Base-by-base conservation (phyloP, 1,140 invertebrate genomes). In the Homarus americanus region DNA sequence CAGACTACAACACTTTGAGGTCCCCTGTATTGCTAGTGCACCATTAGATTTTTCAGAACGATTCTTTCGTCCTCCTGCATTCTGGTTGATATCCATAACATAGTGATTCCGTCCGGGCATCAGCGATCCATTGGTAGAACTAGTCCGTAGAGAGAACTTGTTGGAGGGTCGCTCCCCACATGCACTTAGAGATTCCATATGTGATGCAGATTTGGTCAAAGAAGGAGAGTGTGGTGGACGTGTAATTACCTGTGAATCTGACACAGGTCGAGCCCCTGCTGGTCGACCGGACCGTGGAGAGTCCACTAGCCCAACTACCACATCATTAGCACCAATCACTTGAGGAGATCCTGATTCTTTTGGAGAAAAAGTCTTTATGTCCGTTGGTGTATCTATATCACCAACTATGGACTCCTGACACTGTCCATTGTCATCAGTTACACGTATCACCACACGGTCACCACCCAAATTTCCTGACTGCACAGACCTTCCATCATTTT, bases 51-150 rank as follows among this genome's bases (percentile, higher is more conserved):
- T 92, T 78, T 93, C 92, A 41, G 87, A 85, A 24, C 87, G 84
- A 69, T 92, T 92, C 83, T 92, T 92, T 75, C 91, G 58, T 24
- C 87, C 84, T 32, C 92, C 92, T 32, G 90, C 82, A 66, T 93
- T 93, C 84, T 93, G 92, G 53, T 93, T 93, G 28, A 93, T 93
- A 41, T 93, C 92, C 91, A 91, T 92, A 28, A 92, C 76, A 69
- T 90, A 91, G 49, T 88, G 80, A 17, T 78, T 72, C 44, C 91
- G 79, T 24, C 82, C 76, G 7, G 92, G 44, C 76, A 69, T 91
- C 49, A 93, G 76, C 1, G 92, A 93, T 15, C 92, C 92, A 78
- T 93, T 93, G 41, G 92, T 92, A 36, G 91, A 87, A 83, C 92
- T 91, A 78, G 89, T 84, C 38, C 92, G 88, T 9, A 87, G 49